Percentiles rank a stretch among this genome's conserved stretches.
Evolutionary conservation across 2,113 vertebrate species (phyloP).

Genomic region (Equus quagga): DNA sequence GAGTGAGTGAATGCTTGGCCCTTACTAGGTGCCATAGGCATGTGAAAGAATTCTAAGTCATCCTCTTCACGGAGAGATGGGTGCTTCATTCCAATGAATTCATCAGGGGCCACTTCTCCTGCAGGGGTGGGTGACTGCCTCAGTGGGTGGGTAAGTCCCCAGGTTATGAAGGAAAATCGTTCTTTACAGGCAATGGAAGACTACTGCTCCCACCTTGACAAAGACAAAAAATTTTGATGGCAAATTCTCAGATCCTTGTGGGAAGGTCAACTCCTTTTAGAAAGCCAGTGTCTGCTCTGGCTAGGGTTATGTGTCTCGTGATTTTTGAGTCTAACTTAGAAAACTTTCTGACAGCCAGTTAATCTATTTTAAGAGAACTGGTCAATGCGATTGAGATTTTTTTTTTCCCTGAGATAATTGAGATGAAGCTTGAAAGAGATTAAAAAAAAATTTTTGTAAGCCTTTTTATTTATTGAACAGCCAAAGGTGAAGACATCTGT

Average conservation of each 20-base stretch:
- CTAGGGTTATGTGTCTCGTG: background rate
- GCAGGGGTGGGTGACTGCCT: background rate
- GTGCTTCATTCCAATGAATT: background rate
- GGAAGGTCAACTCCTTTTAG: background rate
- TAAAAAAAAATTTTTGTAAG: background rate
- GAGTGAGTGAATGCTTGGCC: background rate
- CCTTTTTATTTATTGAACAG: background rate
- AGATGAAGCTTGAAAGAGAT: constrained; percentile 36
- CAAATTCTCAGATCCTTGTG: background rate
- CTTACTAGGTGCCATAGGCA: background rate
- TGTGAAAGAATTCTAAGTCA: background rate
- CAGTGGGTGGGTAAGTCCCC: no score
- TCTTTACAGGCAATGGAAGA: background rate
- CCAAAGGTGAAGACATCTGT: background rate
- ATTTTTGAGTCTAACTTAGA: background rate
- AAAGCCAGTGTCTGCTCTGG: background rate
- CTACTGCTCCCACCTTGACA: accelerated
- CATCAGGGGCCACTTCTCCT: background rate
- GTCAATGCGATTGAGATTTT: background rate
- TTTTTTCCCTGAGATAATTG: background rate
- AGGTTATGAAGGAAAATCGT: background rate
- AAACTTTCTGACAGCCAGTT: background rate
- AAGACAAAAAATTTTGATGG: background rate
- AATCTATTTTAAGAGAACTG: background rate
- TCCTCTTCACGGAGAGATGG: no score